Conservation (phyloP, 1,140 invertebrate species). For the Drosophila mayri region DNA sequence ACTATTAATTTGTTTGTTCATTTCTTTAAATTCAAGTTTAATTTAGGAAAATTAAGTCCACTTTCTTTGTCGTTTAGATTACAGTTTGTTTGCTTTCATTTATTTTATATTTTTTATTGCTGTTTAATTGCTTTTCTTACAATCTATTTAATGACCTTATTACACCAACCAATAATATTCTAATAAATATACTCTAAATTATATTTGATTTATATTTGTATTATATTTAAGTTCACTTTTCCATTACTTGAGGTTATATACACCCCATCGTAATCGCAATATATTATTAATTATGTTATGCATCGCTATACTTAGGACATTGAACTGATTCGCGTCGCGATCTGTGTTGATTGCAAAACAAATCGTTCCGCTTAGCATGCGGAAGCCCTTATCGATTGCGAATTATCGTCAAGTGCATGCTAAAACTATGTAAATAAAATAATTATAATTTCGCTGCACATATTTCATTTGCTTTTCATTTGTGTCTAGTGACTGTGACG, state of each 20-base stretch:
- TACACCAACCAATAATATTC: not conserved
- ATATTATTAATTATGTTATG: not conserved
- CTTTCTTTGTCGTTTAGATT: not conserved
- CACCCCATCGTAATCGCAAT: not conserved
- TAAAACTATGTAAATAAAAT: slow-evolving; percentile 20
- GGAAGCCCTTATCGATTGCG: slow-evolving; percentile 43
- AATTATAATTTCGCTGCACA: slow-evolving; percentile 34
- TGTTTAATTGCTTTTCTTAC: not conserved
- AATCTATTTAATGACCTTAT: not conserved
- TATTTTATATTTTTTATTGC: not conserved
- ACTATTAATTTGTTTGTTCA: no score
- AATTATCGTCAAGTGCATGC: slow-evolving; percentile 24
- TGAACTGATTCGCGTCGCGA: slow-evolving; percentile 17
- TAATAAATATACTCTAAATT: no score
- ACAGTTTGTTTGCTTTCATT: not conserved
- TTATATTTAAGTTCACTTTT: no score
- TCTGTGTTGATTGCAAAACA: slow-evolving; percentile 19
- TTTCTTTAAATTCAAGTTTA: no score
- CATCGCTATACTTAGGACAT: slow-evolving; percentile 17
- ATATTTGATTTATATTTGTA: no score
- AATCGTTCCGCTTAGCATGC: slow-evolving; percentile 9
- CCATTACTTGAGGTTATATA: no score
- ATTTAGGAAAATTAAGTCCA: no score
- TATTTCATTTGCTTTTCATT: slow-evolving; percentile 17
- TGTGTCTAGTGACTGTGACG: slow-evolving; percentile 49